Evolutionary conservation across 2,888 invertebrate species (phyloP).

Genomic region (Ferrisia virgata): DNA sequence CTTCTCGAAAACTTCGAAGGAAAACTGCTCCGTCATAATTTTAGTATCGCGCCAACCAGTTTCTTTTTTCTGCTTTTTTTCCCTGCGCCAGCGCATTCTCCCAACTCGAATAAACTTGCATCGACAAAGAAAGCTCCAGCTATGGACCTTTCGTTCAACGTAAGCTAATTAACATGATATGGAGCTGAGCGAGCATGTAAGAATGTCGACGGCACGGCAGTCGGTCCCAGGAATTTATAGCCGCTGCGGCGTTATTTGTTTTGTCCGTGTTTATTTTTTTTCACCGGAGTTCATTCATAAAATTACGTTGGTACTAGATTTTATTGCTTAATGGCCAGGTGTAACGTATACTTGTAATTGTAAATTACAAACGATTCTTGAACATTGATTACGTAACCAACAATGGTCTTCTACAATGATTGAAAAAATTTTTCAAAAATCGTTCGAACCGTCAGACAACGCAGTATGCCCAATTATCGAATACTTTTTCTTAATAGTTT

Average conservation of each 20-base stretch:
- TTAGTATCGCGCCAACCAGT: not conserved
- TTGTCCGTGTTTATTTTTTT: not conserved
- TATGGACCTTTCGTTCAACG: not conserved
- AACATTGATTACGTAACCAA: not conserved
- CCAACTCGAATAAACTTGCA: not conserved
- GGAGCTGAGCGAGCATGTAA: not conserved
- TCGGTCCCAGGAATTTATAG: not conserved
- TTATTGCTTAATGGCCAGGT: not conserved
- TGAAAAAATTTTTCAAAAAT: no score
- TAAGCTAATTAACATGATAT: not conserved
- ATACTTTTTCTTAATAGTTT: no score
- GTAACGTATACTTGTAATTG: not conserved
- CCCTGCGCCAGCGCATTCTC: not conserved
- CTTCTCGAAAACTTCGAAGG: not conserved
- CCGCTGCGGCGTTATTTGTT: not conserved
- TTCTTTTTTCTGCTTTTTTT: not conserved
- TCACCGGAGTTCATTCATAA: not conserved
- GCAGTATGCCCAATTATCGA: no score
- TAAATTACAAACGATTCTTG: no score
- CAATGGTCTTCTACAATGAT: not conserved
- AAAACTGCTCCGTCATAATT: not conserved
- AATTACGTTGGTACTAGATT: not conserved
- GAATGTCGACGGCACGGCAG: not conserved
- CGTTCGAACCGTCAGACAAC: no score
- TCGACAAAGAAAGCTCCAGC: not conserved